These are phyloP conservation scores for Aphidius colemani DNA, from an alignment of 2,888 invertebrate genomes.

Conservation along the genomic window DNA sequence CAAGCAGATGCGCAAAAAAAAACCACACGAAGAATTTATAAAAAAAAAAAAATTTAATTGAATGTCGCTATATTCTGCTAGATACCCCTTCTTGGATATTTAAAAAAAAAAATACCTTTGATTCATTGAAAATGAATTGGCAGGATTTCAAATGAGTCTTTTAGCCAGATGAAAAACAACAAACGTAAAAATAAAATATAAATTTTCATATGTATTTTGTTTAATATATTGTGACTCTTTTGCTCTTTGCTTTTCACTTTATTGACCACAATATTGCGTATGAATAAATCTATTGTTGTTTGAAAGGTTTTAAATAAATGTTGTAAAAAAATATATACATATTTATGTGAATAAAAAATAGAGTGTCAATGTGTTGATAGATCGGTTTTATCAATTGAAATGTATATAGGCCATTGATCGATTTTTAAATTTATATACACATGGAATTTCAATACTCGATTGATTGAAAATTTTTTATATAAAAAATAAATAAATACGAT, in stretches of 20 bases:
- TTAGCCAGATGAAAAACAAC: slow-evolving; percentile 1
- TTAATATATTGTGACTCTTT: not conserved
- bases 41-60: not conserved
- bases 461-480: too few relatives aligned
- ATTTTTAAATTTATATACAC: too few relatives aligned
- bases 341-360: slow-evolving; percentile 4
- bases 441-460: too few relatives aligned
- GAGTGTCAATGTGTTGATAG: too few relatives aligned
- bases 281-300: slow-evolving; percentile 11
- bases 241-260: not conserved
- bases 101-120: slow-evolving; percentile 9
- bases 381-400: too few relatives aligned
- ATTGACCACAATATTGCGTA: slow-evolving; percentile 21
- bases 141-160: slow-evolving; percentile 24
- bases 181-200: not conserved
- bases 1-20: not conserved
- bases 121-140: slow-evolving; percentile 25
- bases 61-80: slow-evolving; percentile 3
- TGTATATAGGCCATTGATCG: too few relatives aligned
- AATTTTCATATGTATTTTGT: too few relatives aligned
- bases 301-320: not conserved
- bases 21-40: slow-evolving; percentile 13
- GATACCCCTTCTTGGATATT: slow-evolving; percentile 35
- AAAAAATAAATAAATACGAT: too few relatives aligned
- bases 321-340: not conserved